phyloP scores from a whole-genome alignment of 2,888 invertebrate species.

The Ashinkailepas kermadecensis region DNA sequence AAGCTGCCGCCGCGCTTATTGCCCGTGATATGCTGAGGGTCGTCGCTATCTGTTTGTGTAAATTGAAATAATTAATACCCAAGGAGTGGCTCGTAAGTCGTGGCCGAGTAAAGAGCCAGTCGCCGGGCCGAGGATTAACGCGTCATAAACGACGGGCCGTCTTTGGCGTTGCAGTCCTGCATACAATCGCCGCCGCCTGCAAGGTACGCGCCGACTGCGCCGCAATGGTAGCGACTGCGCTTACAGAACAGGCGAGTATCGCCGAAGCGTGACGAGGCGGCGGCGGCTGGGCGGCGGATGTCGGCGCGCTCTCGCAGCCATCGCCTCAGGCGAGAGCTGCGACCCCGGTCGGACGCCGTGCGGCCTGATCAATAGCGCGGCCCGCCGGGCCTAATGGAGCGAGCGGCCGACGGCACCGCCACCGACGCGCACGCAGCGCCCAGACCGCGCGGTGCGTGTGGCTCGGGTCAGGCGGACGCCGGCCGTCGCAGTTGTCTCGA shows the following conservation, averaged over 20 bases:
- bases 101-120: neutral
- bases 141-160: neutral
- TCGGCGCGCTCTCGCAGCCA: no score
- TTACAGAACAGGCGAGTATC: neutral
- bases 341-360: neutral
- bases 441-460: neutral
- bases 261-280: neutral
- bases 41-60: neutral
- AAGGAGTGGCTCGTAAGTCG: neutral
- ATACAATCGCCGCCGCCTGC: neutral
- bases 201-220: neutral
- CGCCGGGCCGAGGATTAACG: neutral
- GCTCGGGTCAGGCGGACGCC: neutral
- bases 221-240: constrained; percentile 1
- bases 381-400: neutral
- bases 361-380: neutral
- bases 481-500: neutral
- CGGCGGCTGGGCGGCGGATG: no score
- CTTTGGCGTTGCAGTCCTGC: no score
- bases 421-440: neutral
- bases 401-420: neutral
- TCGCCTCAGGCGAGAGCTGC: no score
- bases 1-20: neutral
- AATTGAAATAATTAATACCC: neutral
- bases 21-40: neutral